A percentile compares a stretch with the other conserved stretches of the same genome.
Evolutionary conservation across 2,113 vertebrate genomes (phyloP).

Genomic region (Campylomormyrus tamandua): DNA sequence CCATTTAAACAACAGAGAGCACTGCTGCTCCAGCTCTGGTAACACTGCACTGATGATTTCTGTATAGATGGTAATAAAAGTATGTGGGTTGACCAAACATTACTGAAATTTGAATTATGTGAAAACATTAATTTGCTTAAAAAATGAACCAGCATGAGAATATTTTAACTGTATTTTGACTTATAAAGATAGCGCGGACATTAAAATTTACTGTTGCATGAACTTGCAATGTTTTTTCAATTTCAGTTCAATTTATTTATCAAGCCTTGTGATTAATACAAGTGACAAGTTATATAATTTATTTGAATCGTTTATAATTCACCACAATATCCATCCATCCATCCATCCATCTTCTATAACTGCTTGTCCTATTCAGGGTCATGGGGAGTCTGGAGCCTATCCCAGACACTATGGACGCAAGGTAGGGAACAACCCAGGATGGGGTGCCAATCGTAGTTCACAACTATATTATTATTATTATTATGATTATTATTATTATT

Average conservation of each 20-base stretch:
- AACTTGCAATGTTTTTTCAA: background rate
- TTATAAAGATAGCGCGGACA: background rate
- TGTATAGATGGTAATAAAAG: background rate
- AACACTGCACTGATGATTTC: background rate
- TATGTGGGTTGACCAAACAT: background rate
- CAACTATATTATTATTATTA: background rate
- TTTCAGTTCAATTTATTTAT: too few relatives aligned
- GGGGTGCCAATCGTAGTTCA: background rate
- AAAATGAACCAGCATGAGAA: background rate
- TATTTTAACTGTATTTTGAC: background rate
- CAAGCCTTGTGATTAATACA: background rate
- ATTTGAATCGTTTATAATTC: background rate
- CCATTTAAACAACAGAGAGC: conserved; percentile 14
- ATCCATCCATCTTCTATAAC: background rate
- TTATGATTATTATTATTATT: background rate
- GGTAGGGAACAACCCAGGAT: background rate
- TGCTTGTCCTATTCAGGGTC: background rate
- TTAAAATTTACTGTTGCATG: background rate
- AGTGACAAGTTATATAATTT: background rate
- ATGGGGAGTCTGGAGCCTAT: background rate
- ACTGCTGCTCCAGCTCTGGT: background rate
- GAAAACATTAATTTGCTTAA: conserved; percentile 5
- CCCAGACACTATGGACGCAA: background rate
- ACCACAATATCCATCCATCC: background rate
- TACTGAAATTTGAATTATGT: background rate